Conservation (phyloP, 2,113 vertebrate species). For the Dromas ardeola region DNA sequence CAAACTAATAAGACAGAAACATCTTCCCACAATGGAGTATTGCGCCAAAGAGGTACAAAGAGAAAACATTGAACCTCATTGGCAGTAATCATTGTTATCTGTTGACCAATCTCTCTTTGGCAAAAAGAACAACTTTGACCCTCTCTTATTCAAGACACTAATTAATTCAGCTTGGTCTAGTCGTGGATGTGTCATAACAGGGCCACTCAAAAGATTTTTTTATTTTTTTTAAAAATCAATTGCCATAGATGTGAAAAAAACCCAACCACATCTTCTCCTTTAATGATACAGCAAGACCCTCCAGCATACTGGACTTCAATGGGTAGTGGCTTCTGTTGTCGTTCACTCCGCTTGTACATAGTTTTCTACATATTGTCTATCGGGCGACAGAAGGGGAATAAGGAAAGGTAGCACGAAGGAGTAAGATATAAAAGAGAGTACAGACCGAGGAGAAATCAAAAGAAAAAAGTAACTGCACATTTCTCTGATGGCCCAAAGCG, state of each 20-base stretch:
- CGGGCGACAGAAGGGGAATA: rapidly evolving
- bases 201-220: neutral
- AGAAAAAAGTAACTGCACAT: neutral
- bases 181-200: neutral
- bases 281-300: neutral
- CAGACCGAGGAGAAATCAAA: neutral
- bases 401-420: neutral
- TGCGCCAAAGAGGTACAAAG: neutral
- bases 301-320: neutral
- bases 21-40: neutral
- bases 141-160: neutral
- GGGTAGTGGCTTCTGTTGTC: neutral
- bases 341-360: rapidly evolving
- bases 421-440: neutral
- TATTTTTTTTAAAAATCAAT: neutral
- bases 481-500: neutral
- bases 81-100: neutral
- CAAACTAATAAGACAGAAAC: neutral
- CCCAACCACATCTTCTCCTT: neutral
- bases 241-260: neutral
- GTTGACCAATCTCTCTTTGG: neutral
- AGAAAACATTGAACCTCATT: neutral
- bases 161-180: neutral
- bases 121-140: neutral
- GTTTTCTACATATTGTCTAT: neutral